These are phyloP conservation scores for Procambarus virginalis DNA, from an alignment of 1,140 invertebrate genomes.

Conservation along the genomic window DNA sequence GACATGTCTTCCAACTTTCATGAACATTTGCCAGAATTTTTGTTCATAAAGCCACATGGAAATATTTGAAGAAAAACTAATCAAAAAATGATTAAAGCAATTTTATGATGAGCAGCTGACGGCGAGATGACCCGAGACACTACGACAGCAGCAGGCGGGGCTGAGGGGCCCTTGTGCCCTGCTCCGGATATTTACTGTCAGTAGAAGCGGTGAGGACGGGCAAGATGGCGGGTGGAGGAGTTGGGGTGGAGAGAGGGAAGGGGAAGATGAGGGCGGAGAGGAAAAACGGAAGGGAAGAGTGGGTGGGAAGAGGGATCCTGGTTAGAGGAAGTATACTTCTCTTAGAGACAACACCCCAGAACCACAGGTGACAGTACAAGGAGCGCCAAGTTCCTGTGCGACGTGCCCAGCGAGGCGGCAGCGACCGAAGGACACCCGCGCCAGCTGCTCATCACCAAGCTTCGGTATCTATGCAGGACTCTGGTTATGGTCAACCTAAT, in stretches of 20 bases:
- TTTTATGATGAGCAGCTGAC: no score
- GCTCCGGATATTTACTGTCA: no score
- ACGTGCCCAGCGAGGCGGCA: background rate
- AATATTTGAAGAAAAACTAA: no score
- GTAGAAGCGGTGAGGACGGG: background rate
- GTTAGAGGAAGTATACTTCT: background rate
- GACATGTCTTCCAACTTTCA: no score
- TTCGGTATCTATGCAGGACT: no score
- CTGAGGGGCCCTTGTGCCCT: no score
- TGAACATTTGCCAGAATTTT: no score
- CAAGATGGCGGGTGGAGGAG: background rate
- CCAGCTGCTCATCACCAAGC: background rate
- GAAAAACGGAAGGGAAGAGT: background rate
- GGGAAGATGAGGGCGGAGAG: background rate
- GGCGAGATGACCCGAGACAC: no score
- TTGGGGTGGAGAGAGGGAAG: background rate
- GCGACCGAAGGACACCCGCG: background rate
- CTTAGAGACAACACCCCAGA: background rate
- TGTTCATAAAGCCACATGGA: no score
- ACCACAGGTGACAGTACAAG: background rate
- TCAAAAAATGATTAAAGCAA: no score
- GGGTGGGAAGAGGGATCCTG: background rate
- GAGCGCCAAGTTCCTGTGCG: background rate
- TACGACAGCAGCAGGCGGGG: no score
- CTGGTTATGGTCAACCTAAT: no score